Evolutionary conservation across 2,888 invertebrate genomes (phyloP).

Genomic region (Eristalinus aeneus): DNA sequence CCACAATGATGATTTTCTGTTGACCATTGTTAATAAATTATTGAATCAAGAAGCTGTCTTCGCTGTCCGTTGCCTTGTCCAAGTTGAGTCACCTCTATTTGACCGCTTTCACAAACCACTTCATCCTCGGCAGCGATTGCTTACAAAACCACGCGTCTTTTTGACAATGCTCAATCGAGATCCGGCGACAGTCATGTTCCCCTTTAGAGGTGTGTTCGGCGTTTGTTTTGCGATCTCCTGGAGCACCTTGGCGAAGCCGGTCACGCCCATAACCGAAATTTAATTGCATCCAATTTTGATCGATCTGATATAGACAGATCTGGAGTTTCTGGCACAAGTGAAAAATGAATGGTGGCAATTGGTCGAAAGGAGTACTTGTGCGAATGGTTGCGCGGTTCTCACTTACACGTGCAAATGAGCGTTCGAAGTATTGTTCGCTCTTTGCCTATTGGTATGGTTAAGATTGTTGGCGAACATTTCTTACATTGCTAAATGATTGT

Average conservation of each 20-base stretch:
- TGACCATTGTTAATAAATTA: slow-evolving; percentile 52
- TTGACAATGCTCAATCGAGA: not conserved
- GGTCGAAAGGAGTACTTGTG: not conserved
- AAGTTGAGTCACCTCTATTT: not conserved
- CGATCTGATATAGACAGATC: slow-evolving; percentile 19
- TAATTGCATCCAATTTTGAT: slow-evolving; percentile 30
- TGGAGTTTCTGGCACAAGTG: not conserved
- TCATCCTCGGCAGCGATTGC: not conserved
- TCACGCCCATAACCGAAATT: slow-evolving; percentile 23
- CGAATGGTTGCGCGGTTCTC: not conserved
- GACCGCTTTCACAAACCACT: not conserved
- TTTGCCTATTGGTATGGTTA: not conserved
- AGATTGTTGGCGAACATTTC: not conserved
- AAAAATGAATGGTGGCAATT: not conserved
- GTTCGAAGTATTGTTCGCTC: not conserved
- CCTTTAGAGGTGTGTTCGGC: slow-evolving; percentile 28
- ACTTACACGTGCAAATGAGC: not conserved
- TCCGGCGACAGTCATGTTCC: slow-evolving; percentile 11
- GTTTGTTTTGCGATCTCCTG: not conserved
- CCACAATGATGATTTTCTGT: slow-evolving; percentile 49
- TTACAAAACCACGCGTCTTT: not conserved
- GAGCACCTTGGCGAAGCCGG: not conserved
- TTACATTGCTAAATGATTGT: not conserved
- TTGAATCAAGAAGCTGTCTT: slow-evolving; percentile 6
- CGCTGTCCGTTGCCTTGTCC: not conserved